phyloP scores from a whole-genome alignment of 2,888 invertebrate species.

The Yponomeuta evonymella region DNA sequence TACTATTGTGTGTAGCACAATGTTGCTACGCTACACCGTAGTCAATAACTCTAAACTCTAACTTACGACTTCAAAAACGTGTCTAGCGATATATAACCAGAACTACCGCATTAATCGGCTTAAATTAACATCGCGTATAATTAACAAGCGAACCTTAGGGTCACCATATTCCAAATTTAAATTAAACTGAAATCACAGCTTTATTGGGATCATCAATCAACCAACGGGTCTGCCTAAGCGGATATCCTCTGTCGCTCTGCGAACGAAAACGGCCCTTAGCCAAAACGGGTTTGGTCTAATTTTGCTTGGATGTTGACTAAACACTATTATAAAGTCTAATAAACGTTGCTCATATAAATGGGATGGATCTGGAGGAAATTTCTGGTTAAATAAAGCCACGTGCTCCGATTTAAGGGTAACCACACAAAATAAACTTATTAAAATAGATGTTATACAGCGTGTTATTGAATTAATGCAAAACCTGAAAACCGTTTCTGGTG shows the following conservation, averaged over 20 bases:
- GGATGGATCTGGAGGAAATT: conserved; percentile 40
- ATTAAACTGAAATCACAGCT: conserved; percentile 74
- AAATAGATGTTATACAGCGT: no score
- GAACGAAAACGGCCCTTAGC: conserved; percentile 46
- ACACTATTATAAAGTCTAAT: conserved; percentile 65
- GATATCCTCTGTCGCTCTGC: conserved; percentile 33
- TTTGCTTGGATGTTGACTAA: conserved; percentile 38
- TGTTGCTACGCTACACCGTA: no score
- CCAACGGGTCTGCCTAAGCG: conserved; percentile 53
- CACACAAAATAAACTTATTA: background rate
- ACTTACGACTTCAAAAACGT: no score
- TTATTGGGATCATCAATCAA: conserved; percentile 76
- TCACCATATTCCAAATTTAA: conserved; percentile 72
- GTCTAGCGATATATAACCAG: no score
- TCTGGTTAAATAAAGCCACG: conserved; percentile 62
- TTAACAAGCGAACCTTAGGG: conserved; percentile 52
- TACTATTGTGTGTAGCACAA: no score
- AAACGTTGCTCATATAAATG: conserved; percentile 62
- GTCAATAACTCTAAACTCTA: no score
- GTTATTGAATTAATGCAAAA: no score
- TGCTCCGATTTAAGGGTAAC: conserved; percentile 28
- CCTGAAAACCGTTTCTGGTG: no score
- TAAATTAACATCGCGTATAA: conserved; percentile 2
- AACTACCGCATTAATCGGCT: background rate
- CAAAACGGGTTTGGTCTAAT: conserved; percentile 29